These are phyloP conservation scores for Oopsacas minuta DNA, from an alignment of 37 sponge, comb jelly and placozoan genomes.

Conservation along the genomic window DNA sequence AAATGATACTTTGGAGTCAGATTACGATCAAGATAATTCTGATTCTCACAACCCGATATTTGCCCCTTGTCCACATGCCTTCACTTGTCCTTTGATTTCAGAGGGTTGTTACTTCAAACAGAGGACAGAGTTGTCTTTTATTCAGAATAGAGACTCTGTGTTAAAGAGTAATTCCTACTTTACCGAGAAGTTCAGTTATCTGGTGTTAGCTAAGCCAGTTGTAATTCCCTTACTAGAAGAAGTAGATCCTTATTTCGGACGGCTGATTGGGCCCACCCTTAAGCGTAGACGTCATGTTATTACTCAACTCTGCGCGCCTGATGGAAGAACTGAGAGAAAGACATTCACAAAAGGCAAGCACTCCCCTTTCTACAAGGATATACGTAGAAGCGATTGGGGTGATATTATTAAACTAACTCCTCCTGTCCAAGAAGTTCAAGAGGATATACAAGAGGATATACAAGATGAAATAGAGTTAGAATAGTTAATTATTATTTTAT, in stretches of 20 bases:
- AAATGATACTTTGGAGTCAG: conserved; percentile 30
- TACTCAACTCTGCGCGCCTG: conserved; percentile 44
- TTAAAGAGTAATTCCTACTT: background rate
- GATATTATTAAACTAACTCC: background rate
- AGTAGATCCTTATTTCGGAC: background rate
- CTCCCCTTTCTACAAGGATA: background rate
- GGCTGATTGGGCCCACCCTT: background rate
- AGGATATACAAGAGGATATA: no score
- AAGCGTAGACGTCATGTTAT: conserved; percentile 55
- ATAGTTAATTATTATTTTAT: no score
- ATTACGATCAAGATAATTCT: background rate
- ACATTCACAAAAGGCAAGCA: background rate
- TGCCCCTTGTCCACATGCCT: conserved; percentile 67
- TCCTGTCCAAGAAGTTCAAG: background rate
- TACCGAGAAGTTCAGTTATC: background rate
- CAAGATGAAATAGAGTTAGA: no score
- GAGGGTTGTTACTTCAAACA: conserved; percentile 63
- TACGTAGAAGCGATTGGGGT: background rate
- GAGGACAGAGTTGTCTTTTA: conserved; percentile 40
- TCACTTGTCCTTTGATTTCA: conserved; percentile 36
- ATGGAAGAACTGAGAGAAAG: conserved; percentile 31
- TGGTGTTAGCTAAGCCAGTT: background rate
- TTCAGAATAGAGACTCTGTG: conserved; percentile 32
- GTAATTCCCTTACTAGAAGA: background rate
- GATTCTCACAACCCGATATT: background rate